Conservation (phyloP, 2,888 invertebrate species). For the Tetragonula carbonaria region DNA sequence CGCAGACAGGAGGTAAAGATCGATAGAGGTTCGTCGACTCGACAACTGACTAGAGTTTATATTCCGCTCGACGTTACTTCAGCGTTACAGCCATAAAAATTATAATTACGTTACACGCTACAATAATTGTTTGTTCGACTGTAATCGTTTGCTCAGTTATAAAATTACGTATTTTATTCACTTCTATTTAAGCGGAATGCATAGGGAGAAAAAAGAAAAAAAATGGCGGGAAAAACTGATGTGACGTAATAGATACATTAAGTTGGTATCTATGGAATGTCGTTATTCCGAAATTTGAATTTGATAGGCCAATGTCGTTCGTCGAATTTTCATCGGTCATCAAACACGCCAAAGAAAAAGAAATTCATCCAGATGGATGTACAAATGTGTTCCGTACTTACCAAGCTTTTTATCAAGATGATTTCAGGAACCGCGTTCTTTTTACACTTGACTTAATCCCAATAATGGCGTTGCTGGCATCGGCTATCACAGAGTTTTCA, state of each 20-base stretch:
- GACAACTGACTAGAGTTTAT: constrained; percentile 61
- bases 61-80: constrained; percentile 26
- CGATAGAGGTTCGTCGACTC: constrained; percentile 74
- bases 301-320: neutral
- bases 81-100: constrained; percentile 8
- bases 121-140: neutral
- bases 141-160: neutral
- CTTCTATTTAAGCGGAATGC: neutral
- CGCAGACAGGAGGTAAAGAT: constrained; percentile 70
- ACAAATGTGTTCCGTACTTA: constrained; percentile 58
- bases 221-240: constrained; percentile 32
- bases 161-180: neutral
- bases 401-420: constrained; percentile 63
- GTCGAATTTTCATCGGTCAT: neutral
- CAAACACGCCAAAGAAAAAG: neutral
- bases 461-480: constrained; percentile 72
- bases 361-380: neutral
- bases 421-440: constrained; percentile 52
- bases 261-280: neutral
- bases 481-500: constrained; percentile 70
- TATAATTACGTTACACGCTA: neutral
- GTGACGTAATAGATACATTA: neutral
- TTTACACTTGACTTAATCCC: constrained; percentile 71
- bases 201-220: too few relatives aligned
- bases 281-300: neutral